Evolutionary conservation across 2,888 invertebrate genomes (phyloP), one percentile per base, ranked within the genome.

Genomic region (Apoda limacodes): DNA sequence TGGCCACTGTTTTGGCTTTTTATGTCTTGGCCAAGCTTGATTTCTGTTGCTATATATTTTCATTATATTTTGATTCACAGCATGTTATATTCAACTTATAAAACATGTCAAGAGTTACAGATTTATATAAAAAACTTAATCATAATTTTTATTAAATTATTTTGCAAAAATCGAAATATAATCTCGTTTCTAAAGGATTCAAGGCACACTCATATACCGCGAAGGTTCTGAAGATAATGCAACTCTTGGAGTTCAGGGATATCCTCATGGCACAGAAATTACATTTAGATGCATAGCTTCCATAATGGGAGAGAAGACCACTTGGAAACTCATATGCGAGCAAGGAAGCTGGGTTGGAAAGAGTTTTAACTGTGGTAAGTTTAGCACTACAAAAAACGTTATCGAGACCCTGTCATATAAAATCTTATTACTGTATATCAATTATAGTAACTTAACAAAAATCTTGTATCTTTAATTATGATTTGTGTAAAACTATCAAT

Each of bases 291-390:
- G 93, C 58, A 90, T 92, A 43, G 88, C 89, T 1, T 89, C 88
- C 40, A 88, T 89, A 23, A 89, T 90, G 76, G 90, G 90, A 0
- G 92, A 92, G 66, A 88, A 88, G 52, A 89, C 88, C 13, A 90
- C 91, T 0, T 93, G 93, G 93, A 89, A 89, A 46, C 88, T 93
- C 13, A 86, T 89, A 32, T 93, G 93, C 50, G 91, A 92, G 55
- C 89, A 92, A 48, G 93, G 93, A 1, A 86, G 84, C 44, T 93
- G 93, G 93, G 87, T 91, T 37, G 93, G 92, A 12, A 84, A 89
- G 50, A 88, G 91, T 28, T 85, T 89, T 35, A 88, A 86, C 48
- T 92, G 92, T 60, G 92, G 92, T 92, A 63, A 71, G 82, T 56
- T 19, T 5, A 17, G 17, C 11, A 7, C 25, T 23, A 9, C 25